Percentiles rank a stretch among this genome's conserved stretches.
Evolutionary conservation across 2,888 invertebrate species (phyloP).

Genomic region (Lottia scabra): DNA sequence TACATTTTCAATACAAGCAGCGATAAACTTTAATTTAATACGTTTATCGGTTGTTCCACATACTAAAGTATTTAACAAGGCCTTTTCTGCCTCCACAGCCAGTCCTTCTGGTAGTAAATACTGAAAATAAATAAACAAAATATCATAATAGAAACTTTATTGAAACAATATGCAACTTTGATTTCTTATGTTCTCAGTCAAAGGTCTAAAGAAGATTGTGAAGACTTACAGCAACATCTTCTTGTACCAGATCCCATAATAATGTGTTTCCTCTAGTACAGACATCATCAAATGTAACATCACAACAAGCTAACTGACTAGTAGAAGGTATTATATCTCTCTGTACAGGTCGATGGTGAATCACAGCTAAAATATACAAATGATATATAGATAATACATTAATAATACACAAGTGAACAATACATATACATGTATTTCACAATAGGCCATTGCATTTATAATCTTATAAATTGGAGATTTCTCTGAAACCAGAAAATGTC

Average conservation of each 20-base stretch:
- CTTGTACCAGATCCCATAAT: constrained; percentile 93
- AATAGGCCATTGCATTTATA: too few relatives aligned
- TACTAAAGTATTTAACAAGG: constrained; percentile 82
- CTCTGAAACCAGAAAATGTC: too few relatives aligned
- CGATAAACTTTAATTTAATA: constrained; percentile 93
- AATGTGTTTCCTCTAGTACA: constrained; percentile 92
- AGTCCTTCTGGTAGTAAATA: constrained; percentile 89
- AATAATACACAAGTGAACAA: too few relatives aligned
- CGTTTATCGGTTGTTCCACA: constrained; percentile 87
- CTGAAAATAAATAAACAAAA: constrained; percentile 69
- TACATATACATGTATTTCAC: too few relatives aligned
- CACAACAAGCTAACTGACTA: constrained; percentile 35
- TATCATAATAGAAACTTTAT: too few relatives aligned
- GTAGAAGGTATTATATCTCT: constrained; percentile 37
- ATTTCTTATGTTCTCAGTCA: background rate
- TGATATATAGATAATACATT: too few relatives aligned
- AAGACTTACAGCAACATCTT: constrained; percentile 70
- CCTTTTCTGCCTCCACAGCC: constrained; percentile 93
- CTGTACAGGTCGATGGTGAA: constrained; percentile 44
- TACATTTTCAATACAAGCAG: constrained; percentile 91
- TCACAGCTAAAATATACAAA: constrained; percentile 33
- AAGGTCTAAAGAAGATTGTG: background rate
- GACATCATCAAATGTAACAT: constrained; percentile 73
- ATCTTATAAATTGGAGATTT: too few relatives aligned
- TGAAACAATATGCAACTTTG: background rate